Conservation (phyloP, 1,140 invertebrate species). For the Cydia pomonella region DNA sequence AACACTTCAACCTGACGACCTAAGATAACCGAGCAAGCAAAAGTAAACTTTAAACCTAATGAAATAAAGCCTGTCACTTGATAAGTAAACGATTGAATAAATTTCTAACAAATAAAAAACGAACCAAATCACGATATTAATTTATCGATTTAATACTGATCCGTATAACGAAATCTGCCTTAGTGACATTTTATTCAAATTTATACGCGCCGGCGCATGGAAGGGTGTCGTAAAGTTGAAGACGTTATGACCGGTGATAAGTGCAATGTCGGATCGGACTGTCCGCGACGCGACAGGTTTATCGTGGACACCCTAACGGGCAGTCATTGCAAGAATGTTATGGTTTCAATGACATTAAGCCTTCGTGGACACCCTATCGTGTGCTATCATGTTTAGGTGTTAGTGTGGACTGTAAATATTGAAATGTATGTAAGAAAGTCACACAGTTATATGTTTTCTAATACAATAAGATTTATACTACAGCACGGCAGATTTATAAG, state of each 20-base stretch:
- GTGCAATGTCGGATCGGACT: constrained; percentile 66
- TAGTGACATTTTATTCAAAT: constrained; percentile 72
- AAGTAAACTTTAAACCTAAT: not conserved
- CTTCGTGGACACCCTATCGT: constrained; percentile 12
- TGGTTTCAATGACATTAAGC: constrained; percentile 29
- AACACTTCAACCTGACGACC: constrained; percentile 11
- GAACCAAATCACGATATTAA: constrained; percentile 69
- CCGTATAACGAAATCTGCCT: constrained; percentile 72
- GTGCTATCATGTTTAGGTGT: not conserved
- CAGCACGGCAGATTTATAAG: too few species aligned
- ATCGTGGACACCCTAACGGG: constrained; percentile 72
- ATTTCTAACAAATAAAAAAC: constrained; percentile 58
- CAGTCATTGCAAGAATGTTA: constrained; percentile 19
- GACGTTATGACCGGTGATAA: constrained; percentile 76
- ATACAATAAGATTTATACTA: too few species aligned
- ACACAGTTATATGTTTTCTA: too few species aligned
- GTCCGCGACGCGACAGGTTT: constrained; percentile 65
- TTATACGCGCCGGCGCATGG: constrained; percentile 67
- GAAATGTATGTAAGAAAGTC: too few species aligned
- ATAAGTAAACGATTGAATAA: constrained; percentile 13
- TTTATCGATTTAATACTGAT: constrained; percentile 79
- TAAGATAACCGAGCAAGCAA: not conserved
- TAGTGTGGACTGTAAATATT: not conserved
- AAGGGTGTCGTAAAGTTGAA: constrained; percentile 75
- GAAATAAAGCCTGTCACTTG: not conserved